phyloP scores from a whole-genome alignment of 2,888 invertebrate species.

The Drosophila borborema region DNA sequence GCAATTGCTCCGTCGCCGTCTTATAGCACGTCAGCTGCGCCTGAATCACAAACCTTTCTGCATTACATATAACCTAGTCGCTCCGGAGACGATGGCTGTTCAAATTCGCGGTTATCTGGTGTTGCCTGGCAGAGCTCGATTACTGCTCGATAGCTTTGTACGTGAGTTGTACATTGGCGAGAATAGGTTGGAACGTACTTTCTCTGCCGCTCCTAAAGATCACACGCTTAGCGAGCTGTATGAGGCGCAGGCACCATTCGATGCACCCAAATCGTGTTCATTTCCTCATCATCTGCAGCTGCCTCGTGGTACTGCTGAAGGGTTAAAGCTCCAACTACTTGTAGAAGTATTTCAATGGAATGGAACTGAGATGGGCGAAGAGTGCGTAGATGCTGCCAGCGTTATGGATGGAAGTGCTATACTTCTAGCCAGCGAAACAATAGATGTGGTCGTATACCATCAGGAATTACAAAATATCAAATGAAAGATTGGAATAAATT shows the following conservation, averaged over 20 bases:
- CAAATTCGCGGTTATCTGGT: conserved; percentile 88
- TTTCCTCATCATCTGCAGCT: conserved; percentile 87
- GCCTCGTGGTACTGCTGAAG: conserved; percentile 87
- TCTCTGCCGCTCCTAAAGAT: conserved; percentile 86
- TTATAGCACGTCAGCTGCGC: conserved; percentile 87
- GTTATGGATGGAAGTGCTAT: neutral
- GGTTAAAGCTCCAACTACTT: conserved; percentile 87
- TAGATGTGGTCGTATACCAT: conserved; percentile 53
- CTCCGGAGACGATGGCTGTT: conserved; percentile 86
- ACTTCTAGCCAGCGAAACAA: conserved; percentile 16
- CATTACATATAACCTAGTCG: conserved; percentile 86
- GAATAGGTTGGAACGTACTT: conserved; percentile 60
- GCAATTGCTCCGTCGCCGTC: conserved; percentile 52
- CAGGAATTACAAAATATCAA: neutral
- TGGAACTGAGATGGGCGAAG: neutral
- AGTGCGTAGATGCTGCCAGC: conserved; percentile 1
- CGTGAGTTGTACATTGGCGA: conserved; percentile 86
- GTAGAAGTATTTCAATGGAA: conserved; percentile 86
- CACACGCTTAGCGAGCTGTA: conserved; percentile 83
- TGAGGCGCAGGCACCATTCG: conserved; percentile 78
- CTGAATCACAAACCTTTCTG: conserved; percentile 89
- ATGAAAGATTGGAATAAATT: neutral
- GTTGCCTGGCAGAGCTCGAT: conserved; percentile 87
- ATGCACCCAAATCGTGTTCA: conserved; percentile 77
- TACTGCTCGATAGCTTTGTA: conserved; percentile 88